Evolutionary conservation across 2,113 vertebrate species (phyloP).

Genomic region (Platanista minor): DNA sequence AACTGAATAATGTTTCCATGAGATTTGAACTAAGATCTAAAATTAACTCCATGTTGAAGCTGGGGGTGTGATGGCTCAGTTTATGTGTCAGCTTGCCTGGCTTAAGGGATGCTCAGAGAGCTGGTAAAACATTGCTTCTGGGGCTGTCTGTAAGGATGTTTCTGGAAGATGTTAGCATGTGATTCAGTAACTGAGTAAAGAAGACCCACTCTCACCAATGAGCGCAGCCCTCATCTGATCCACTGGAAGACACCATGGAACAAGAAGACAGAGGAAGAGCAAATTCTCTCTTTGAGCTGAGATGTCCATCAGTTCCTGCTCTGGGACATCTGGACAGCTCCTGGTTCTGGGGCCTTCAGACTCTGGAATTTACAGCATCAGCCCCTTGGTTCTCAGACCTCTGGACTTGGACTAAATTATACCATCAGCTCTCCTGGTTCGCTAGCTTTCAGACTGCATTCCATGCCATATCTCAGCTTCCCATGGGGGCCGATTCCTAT

Average conservation of each 20-base stretch:
- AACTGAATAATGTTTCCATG: not conserved
- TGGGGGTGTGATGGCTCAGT: not conserved
- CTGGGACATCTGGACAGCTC: not conserved
- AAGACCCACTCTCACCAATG: no score
- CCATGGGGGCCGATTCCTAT: not conserved
- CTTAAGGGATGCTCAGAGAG: no score
- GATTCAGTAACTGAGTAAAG: no score
- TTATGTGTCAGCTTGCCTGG: not conserved
- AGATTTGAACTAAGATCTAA: not conserved
- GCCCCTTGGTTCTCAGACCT: not conserved
- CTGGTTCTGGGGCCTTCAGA: no score
- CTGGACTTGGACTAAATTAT: no score
- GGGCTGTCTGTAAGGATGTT: no score
- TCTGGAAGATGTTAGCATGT: no score
- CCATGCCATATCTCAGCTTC: not conserved
- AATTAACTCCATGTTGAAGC: not conserved
- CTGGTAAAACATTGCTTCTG: no score
- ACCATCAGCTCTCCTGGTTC: not conserved
- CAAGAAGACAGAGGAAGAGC: no score
- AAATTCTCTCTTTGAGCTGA: not conserved
- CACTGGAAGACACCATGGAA: not conserved
- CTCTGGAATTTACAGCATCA: not conserved
- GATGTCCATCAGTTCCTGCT: not conserved
- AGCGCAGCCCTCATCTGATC: not conserved
- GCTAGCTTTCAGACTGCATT: not conserved